Evolutionary conservation across 1,140 invertebrate genomes (phyloP).

Genomic region (Ditylenchus dipsaci): DNA sequence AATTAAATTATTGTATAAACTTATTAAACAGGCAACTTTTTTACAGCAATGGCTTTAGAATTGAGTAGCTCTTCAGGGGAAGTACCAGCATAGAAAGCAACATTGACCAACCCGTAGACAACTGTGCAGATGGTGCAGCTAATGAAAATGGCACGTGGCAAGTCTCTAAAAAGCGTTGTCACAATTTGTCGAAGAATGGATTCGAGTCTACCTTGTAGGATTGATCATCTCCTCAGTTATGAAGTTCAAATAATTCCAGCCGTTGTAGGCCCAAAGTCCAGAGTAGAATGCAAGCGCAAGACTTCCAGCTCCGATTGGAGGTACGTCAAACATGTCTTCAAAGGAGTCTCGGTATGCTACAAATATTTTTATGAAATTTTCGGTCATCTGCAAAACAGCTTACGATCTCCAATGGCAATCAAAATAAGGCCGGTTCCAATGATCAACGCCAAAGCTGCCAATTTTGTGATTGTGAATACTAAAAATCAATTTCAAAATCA

Average conservation of each 20-base stretch:
- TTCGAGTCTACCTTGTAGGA: not conserved
- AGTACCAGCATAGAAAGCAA: conserved; percentile 91
- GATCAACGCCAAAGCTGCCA: conserved; percentile 49
- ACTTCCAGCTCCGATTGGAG: conserved; percentile 70
- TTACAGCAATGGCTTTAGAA: conserved; percentile 90
- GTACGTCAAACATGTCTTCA: conserved; percentile 71
- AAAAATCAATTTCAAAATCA: too few relatives aligned
- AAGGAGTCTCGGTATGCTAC: conserved; percentile 78
- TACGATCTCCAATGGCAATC: conserved; percentile 63
- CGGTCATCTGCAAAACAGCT: conserved; percentile 58
- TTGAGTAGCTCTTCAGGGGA: conserved; percentile 77
- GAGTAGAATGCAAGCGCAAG: conserved; percentile 95
- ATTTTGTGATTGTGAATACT: conserved; percentile 82
- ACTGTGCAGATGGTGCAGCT: conserved; percentile 88
- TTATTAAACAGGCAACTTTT: not conserved
- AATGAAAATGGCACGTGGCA: conserved; percentile 89
- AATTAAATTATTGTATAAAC: not conserved
- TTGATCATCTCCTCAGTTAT: conserved; percentile 72
- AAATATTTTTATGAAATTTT: too few relatives aligned
- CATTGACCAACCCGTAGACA: conserved; percentile 88
- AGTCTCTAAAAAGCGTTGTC: conserved; percentile 89
- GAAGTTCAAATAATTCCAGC: conserved; percentile 74
- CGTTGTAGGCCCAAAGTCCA: conserved; percentile 98
- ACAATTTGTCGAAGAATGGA: conserved; percentile 68
- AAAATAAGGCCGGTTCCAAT: conserved; percentile 50